phyloP scores from a whole-genome alignment of 2,888 invertebrate genomes.

The Pinctada fucata region DNA sequence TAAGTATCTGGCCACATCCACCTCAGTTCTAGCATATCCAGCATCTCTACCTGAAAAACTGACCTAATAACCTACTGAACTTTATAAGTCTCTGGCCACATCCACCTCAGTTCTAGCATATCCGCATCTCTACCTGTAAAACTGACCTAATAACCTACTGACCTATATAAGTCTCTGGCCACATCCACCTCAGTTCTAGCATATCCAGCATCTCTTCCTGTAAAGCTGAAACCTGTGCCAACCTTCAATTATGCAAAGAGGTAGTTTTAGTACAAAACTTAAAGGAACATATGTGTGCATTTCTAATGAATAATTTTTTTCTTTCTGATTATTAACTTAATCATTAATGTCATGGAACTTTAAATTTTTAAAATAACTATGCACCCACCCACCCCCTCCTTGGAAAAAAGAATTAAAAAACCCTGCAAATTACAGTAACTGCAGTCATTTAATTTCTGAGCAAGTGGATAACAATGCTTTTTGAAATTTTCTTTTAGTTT shows the following conservation, averaged over 20 bases:
- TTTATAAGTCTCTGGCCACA: too few relatives aligned
- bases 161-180: slow-evolving; percentile 86
- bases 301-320: too few relatives aligned
- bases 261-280: slow-evolving; percentile 5
- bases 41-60: slow-evolving; percentile 88
- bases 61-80: slow-evolving; percentile 65
- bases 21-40: slow-evolving; percentile 89
- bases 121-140: slow-evolving; percentile 86
- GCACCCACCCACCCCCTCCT: too few relatives aligned
- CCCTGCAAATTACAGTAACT: too few relatives aligned
- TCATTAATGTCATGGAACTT: too few relatives aligned
- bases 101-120: slow-evolving; percentile 87
- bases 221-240: slow-evolving; percentile 89
- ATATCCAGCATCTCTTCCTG: slow-evolving; percentile 86
- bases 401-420: too few relatives aligned
- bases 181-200: slow-evolving; percentile 88
- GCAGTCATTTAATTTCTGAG: too few relatives aligned
- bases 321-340: too few relatives aligned
- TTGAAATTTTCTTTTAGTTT: too few relatives aligned
- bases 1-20: slow-evolving; percentile 87
- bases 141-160: not conserved
- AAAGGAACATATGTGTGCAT: too few relatives aligned
- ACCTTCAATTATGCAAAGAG: slow-evolving; percentile 49
- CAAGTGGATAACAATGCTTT: too few relatives aligned
- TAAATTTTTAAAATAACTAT: too few relatives aligned